phyloP scores from a whole-genome alignment of 2,888 invertebrate species.

The Cephonodes hylas region DNA sequence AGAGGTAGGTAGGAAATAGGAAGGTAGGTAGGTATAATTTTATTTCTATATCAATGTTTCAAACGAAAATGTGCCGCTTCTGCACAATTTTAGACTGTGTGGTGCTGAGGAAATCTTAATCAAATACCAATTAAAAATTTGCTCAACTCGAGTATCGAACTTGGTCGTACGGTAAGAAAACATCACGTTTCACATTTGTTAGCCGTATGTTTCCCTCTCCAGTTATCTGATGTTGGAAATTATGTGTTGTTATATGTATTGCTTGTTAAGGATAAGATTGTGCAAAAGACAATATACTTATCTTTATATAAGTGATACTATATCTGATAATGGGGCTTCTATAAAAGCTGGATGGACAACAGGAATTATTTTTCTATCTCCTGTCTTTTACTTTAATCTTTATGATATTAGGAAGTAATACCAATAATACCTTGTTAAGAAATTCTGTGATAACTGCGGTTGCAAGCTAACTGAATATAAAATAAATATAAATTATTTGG shows the following conservation, averaged over 20 bases:
- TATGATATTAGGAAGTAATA: neutral
- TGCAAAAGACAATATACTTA: conserved; percentile 8
- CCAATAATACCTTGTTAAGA: neutral
- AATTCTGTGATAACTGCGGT: neutral
- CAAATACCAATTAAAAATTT: too few relatives aligned
- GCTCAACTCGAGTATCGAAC: too few relatives aligned
- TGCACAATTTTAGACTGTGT: too few relatives aligned
- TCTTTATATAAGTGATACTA: neutral
- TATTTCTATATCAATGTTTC: too few relatives aligned
- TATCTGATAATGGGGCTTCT: neutral
- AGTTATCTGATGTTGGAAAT: neutral
- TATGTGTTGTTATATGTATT: neutral
- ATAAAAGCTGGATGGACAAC: neutral
- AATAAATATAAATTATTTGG: too few relatives aligned
- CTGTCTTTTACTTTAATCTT: neutral
- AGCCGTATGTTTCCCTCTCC: neutral
- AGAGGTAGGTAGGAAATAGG: too few relatives aligned
- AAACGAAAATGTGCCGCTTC: too few relatives aligned
- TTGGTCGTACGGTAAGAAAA: too few relatives aligned
- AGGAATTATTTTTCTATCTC: neutral
- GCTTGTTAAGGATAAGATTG: neutral
- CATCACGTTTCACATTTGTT: neutral
- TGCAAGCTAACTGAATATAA: too few relatives aligned
- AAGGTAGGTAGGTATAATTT: too few relatives aligned
- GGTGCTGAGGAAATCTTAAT: too few relatives aligned